Percentiles rank a stretch among this genome's conserved stretches.
These are phyloP conservation scores for Drosophila kokeensis DNA, from an alignment of 2,888 invertebrate species.

Conservation along the genomic window DNA sequence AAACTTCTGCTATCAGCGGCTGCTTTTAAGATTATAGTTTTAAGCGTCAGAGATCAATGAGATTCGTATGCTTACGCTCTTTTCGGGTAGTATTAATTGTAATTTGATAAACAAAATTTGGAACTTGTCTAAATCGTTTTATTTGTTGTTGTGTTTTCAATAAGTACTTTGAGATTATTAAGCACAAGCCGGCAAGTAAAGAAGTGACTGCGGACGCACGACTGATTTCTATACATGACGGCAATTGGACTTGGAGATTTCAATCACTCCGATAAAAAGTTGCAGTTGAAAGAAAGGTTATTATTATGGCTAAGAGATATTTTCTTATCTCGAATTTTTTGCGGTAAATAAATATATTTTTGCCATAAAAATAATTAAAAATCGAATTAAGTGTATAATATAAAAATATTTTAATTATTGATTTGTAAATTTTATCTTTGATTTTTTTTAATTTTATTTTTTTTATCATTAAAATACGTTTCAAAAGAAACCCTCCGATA, in stretches of 20 bases:
- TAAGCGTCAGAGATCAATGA: slow-evolving; percentile 5
- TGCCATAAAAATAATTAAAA: neutral
- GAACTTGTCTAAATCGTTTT: slow-evolving; percentile 7
- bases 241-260: slow-evolving; percentile 11
- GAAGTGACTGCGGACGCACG: slow-evolving; percentile 26
- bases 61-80: neutral
- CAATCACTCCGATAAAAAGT: neutral
- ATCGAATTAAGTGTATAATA: neutral
- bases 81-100: neutral
- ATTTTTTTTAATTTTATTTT: neutral
- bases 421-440: neutral
- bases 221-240: slow-evolving; percentile 46
- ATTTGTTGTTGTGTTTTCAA: slow-evolving; percentile 4
- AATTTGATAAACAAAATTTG: neutral
- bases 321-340: neutral
- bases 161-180: slow-evolving; percentile 28
- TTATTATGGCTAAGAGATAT: neutral
- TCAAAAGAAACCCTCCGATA: neutral
- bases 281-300: neutral
- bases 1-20: slow-evolving; percentile 1
- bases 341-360: neutral
- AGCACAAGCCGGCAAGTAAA: slow-evolving; percentile 46
- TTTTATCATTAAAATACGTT: neutral
- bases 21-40: slow-evolving; percentile 9
- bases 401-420: neutral